These are phyloP conservation scores for Mesocentrotus franciscanus DNA, from an alignment of 53 echinoderm and acorn worm species.

Conservation along the genomic window DNA sequence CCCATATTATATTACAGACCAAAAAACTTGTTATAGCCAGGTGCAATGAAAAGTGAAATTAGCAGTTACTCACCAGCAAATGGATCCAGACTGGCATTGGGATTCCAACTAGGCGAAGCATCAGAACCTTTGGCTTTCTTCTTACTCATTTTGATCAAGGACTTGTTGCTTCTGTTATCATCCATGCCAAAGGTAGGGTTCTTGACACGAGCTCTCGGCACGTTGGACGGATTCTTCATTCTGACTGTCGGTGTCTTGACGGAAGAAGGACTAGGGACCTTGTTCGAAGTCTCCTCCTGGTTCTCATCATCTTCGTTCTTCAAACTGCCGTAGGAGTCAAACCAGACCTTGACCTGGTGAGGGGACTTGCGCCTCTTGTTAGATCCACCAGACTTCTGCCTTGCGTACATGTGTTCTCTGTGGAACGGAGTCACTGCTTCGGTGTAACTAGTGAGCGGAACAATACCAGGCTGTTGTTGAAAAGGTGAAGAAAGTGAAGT, in stretches of 20 bases:
- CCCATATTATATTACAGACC: too few species aligned
- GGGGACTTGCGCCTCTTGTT: conserved; percentile 69
- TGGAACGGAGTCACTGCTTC: not conserved
- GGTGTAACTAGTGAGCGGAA: not conserved
- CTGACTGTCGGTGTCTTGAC: conserved; percentile 30
- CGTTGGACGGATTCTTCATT: conserved; percentile 68
- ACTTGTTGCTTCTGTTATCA: not conserved
- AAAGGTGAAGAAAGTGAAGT: not conserved
- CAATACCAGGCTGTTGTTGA: not conserved
- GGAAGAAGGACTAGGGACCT: not conserved
- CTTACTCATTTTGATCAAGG: conserved; percentile 25
- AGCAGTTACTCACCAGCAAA: conserved; percentile 45
- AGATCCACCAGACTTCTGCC: conserved; percentile 2
- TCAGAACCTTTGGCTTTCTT: conserved; percentile 39
- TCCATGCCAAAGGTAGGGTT: conserved; percentile 65
- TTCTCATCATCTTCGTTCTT: conserved; percentile 50
- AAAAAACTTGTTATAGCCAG: not conserved
- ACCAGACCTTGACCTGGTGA: conserved; percentile 73
- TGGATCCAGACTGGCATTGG: not conserved
- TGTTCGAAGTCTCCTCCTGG: not conserved
- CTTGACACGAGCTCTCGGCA: conserved; percentile 64
- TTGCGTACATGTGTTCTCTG: conserved; percentile 43
- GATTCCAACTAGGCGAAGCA: not conserved
- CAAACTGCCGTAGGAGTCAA: conserved; percentile 73
- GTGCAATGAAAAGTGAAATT: not conserved